Evolutionary conservation across 2,797 vertebrate genomes (phyloP).

Genomic region (Sebastes steindachneri): DNA sequence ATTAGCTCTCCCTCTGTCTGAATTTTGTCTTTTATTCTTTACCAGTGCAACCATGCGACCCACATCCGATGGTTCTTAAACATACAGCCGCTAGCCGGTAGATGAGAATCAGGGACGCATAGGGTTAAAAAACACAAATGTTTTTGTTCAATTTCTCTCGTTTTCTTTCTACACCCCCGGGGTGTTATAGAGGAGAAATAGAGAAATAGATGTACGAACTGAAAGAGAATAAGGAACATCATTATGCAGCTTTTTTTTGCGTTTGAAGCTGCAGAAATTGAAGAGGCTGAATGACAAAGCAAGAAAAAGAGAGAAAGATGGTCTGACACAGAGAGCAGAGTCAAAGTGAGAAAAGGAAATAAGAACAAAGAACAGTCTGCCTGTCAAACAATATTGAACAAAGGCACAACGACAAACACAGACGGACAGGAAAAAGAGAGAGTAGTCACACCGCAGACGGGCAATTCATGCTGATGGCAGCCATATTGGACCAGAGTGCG

Average conservation of each 20-base stretch:
- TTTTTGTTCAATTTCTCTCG: neutral
- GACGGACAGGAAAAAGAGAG: neutral
- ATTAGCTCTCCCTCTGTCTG: neutral
- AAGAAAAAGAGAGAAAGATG: neutral
- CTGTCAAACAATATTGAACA: neutral
- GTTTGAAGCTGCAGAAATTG: neutral
- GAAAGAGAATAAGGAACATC: neutral
- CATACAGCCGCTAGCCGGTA: neutral
- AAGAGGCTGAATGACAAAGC: constrained; percentile 23
- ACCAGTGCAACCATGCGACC: neutral
- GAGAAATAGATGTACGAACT: neutral
- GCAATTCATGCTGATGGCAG: constrained; percentile 48
- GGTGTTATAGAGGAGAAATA: constrained; percentile 5
- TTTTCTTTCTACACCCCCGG: neutral
- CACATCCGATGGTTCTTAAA: neutral
- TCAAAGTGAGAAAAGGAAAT: neutral
- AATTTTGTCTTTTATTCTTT: neutral
- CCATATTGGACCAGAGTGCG: constrained; percentile 43
- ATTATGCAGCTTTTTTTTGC: constrained; percentile 17
- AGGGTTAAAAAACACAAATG: constrained; percentile 14
- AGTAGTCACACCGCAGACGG: constrained; percentile 28
- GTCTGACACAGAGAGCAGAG: neutral
- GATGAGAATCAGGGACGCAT: neutral
- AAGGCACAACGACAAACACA: neutral
- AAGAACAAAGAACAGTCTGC: neutral